Conservation (phyloP, 2,797 vertebrate genomes). For the Anableps anableps region DNA sequence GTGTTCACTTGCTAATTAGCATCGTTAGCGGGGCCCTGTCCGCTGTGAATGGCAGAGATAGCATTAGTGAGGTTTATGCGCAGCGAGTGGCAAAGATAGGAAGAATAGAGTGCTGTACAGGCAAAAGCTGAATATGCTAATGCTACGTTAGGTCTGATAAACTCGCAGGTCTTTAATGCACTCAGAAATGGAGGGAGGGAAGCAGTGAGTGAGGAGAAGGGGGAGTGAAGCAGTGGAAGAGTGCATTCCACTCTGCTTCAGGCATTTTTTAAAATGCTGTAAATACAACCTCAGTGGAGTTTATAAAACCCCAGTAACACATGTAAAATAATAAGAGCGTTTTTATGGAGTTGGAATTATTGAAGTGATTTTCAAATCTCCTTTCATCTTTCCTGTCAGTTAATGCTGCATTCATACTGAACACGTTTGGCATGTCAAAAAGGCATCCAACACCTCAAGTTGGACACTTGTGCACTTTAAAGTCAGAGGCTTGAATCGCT, state of each 20-base stretch:
- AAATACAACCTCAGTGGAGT: slow-evolving; percentile 50
- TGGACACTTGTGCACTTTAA: no score
- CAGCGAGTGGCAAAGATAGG: slow-evolving; percentile 71
- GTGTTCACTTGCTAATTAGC: slow-evolving; percentile 80
- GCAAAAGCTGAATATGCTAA: slow-evolving; percentile 64
- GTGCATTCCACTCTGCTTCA: slow-evolving; percentile 54
- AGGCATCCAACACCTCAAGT: no score
- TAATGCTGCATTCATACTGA: no score
- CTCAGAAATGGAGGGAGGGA: slow-evolving; percentile 37
- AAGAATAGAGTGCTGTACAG: slow-evolving; percentile 44
- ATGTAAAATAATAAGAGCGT: slow-evolving; percentile 59
- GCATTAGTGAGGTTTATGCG: slow-evolving; percentile 66
- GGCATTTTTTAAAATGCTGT: slow-evolving; percentile 56
- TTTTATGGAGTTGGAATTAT: slow-evolving; percentile 34
- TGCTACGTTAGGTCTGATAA: slow-evolving; percentile 71
- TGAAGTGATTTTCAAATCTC: slow-evolving; percentile 69
- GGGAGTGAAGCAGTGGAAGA: slow-evolving; percentile 41
- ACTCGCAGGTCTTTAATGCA: slow-evolving; percentile 69
- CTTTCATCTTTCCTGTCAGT: slow-evolving; percentile 67
- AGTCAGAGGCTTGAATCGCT: no score
- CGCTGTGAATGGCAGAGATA: slow-evolving; percentile 72
- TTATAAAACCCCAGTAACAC: slow-evolving; percentile 67
- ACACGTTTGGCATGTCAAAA: no score
- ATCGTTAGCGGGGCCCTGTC: slow-evolving; percentile 78
- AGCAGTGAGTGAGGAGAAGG: neutral